A percentile compares a stretch with the other conserved stretches of the same genome.
Evolutionary conservation across 1,140 invertebrate species (phyloP).

Genomic region (Macrocentrus cingulum): DNA sequence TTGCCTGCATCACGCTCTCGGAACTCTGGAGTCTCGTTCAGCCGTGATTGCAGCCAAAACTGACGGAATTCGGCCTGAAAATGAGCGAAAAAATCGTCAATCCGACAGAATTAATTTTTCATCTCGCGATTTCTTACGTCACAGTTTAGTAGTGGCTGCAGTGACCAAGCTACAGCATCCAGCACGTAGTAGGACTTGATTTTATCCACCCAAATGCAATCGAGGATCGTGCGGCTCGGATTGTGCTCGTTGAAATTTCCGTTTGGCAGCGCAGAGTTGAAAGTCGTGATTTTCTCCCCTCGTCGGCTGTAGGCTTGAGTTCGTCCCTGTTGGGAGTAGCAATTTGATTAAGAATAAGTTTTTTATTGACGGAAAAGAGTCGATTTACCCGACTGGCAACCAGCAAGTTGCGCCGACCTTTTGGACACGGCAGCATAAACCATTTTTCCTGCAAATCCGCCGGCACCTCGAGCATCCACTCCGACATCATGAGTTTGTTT

Average conservation of each 20-base stretch:
- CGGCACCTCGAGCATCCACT: constrained; percentile 88
- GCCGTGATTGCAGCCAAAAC: constrained; percentile 73
- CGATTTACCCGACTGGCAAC: constrained; percentile 66
- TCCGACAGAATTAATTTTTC: background rate
- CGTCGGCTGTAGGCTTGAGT: constrained; percentile 74
- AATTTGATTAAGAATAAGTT: too few relatives aligned
- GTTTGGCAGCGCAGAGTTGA: constrained; percentile 75
- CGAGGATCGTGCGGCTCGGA: constrained; percentile 67
- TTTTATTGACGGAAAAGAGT: too few relatives aligned
- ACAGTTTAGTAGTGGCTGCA: constrained; percentile 72
- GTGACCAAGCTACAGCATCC: constrained; percentile 83
- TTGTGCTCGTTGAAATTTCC: constrained; percentile 58
- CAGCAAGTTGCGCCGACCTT: constrained; percentile 76
- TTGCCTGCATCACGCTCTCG: constrained; percentile 55
- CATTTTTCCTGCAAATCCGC: constrained; percentile 76
- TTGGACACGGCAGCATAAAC: constrained; percentile 81
- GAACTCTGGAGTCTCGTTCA: constrained; percentile 63
- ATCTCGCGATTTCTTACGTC: constrained; percentile 64
- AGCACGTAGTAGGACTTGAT: constrained; percentile 73
- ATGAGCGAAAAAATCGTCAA: constrained; percentile 8
- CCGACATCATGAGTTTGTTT: constrained; percentile 76
- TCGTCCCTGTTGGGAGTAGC: constrained; percentile 60
- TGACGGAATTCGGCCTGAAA: constrained; percentile 73
- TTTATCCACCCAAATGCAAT: constrained; percentile 74
- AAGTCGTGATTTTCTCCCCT: constrained; percentile 64